These are phyloP conservation scores for Arrhamphus sclerolepis DNA, from an alignment of 2,797 vertebrate species.

Conservation along the genomic window DNA sequence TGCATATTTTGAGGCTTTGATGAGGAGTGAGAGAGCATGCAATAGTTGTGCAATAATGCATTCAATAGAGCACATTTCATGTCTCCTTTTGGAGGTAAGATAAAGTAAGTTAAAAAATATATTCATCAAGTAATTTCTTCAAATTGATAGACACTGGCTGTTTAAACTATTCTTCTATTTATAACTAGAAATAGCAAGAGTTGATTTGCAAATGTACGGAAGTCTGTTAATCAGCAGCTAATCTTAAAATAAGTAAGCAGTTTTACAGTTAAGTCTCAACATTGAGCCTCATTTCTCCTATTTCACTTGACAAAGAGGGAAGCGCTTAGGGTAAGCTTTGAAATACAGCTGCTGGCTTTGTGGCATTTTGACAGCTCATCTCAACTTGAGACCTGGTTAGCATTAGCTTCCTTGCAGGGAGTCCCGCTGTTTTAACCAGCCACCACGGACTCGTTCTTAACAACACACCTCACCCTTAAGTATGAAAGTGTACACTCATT, in stretches of 20 bases:
- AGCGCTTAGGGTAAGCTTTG: constrained; percentile 57
- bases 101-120: neutral
- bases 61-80: neutral
- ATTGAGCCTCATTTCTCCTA: constrained; percentile 66
- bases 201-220: constrained; percentile 31
- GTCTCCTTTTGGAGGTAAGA: constrained; percentile 2
- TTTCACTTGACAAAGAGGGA: constrained; percentile 71
- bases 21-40: neutral
- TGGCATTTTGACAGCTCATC: constrained; percentile 64
- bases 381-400: constrained; percentile 55
- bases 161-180: constrained; percentile 24
- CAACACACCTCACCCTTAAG: constrained; percentile 59
- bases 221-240: constrained; percentile 65
- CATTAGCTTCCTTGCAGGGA: constrained; percentile 70
- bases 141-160: neutral
- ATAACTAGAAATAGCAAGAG: constrained; percentile 9
- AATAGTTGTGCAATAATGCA: neutral
- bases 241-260: constrained; percentile 63
- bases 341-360: constrained; percentile 61
- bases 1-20: constrained; percentile 21
- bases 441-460: constrained; percentile 51
- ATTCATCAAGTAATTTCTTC: constrained; percentile 5
- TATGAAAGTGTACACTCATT: constrained; percentile 65
- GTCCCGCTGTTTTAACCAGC: constrained; percentile 38
- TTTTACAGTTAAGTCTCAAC: constrained; percentile 65